Base-by-base conservation (phyloP, 2,888 invertebrate species). In the Spodoptera littoralis region DNA sequence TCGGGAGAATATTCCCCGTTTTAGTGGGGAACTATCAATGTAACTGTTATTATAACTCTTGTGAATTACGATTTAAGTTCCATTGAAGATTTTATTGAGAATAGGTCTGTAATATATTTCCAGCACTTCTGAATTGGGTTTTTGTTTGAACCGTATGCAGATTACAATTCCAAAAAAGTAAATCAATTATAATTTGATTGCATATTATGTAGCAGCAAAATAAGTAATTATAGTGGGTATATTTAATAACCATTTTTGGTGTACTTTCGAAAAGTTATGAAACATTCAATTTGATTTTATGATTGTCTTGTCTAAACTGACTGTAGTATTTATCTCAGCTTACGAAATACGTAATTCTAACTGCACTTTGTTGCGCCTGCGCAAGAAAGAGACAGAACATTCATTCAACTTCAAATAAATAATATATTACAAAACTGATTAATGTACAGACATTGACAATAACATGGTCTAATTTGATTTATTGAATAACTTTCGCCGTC, bases 401-500 rank as follows among this genome's bases (percentile, higher is more conserved):
- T 70, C 67, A 73, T 73, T 70, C 67, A 76, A 1, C 42, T 49
- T 59, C 58, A 72, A 77, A 80, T 77, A 76, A 70, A 76, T 76
- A 73, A 75, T 69, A 70, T 57, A 72, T 82, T 83, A 79, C 83
- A 76, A 70, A 76, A 81, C 73, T 83, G 86, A 86, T 86, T 84
- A 85, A 85, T 85, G 83, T 83, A 72, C 73, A 73, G 70, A 77
- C 85, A 85, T 87, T 87, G 86, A 87, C 86, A 89, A 80, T 80
- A 84, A 82, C 83, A 80, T 77, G 81, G 80, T 81, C 81, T 87
- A 87, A 86, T 83, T 80, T 87, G 90, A 92, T 90, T 89, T 91
- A 92, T 91, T 86, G 82, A 73, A 79, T 86, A 84, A 92, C 91
- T 92, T 91, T 92, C 90, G 86, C 88, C 81, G 81, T 84, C 81